Base-by-base conservation (phyloP, 2,113 vertebrate species). In the Actinemys pallida region DNA sequence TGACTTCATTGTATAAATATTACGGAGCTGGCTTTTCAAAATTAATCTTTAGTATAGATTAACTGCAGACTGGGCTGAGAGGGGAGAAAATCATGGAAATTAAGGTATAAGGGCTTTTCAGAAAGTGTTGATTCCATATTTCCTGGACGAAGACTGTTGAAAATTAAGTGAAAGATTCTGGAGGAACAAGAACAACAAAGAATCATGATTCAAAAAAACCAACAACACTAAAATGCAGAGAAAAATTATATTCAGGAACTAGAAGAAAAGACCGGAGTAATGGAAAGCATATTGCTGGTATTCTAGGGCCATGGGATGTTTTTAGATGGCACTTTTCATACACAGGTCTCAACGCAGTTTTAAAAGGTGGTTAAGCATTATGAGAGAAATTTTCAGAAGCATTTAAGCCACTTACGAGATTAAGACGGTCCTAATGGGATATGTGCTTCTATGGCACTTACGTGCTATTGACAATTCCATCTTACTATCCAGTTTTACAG, bases 1-100 rank as follows among this genome's bases (percentile, higher is more conserved):
- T 95, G 92, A 97, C 96, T 97, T 98, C 97, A 95, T 86, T 97
- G 96, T 95, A 95, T 97, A 98, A 98, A 98, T 96, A 98, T 87
- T 92, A 89, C 90, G 91, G 90, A 93, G 93, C 14, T 96, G 86
- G 47, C 88, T 98, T 97, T 98, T 97, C 91, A 95, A 95, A 98
- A 96, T 97, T 98, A 97, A 96, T 91, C 85, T 96, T 98, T 97
- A 96, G 97, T 98, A 98, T 95, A 95, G 87, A 94, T 95, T 98
- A 97, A 90, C 86, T 97, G 69, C 76, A 95, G 93, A 97, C 88
- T 95, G 91, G 19, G 47, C 82, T 88, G 56, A 81, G 35, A 62
- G 76, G 47, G 83, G 83, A 92, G 96, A 88, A 87, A 95, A 96
- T 22, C 35, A 79, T 49, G 94, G 86, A 87, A 93, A 93, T 93